phyloP scores from a whole-genome alignment of 2,888 invertebrate species.

The Abscondita cerata region DNA sequence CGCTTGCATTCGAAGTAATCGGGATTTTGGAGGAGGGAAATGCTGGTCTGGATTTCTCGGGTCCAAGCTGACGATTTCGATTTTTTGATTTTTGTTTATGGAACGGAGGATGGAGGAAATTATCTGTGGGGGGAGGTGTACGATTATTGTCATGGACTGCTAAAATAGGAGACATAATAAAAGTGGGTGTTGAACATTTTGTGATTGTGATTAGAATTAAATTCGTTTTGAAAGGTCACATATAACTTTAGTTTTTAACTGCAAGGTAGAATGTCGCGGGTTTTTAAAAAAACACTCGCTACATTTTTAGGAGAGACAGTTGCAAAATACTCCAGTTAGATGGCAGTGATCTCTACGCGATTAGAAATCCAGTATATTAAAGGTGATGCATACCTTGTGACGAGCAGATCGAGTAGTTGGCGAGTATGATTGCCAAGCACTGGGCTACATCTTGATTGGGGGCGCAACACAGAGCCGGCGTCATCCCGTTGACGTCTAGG shows the following conservation, averaged over 20 bases:
- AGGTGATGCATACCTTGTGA: constrained; percentile 14
- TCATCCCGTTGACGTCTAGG: constrained; percentile 65
- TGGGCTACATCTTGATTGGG: constrained; percentile 67
- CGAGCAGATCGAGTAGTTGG: constrained; percentile 39
- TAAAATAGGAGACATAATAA: too few species aligned
- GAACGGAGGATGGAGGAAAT: too few species aligned
- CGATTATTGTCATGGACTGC: too few species aligned
- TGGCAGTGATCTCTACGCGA: too few species aligned
- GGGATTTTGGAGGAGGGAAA: constrained; percentile 33
- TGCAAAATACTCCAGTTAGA: too few species aligned
- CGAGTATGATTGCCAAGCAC: constrained; percentile 65
- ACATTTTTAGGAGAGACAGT: too few species aligned
- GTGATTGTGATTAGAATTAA: background rate
- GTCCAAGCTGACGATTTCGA: background rate
- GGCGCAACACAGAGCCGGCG: constrained; percentile 70
- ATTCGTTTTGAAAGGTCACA: too few species aligned
- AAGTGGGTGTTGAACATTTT: background rate
- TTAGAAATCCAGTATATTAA: too few species aligned
- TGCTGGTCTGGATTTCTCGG: constrained; percentile 35
- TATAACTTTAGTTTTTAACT: too few species aligned
- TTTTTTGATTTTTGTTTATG: background rate
- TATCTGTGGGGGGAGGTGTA: background rate
- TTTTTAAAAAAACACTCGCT: too few species aligned
- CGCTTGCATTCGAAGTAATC: constrained; percentile 29
- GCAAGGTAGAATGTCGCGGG: too few species aligned